phyloP scores from a whole-genome alignment of 2,797 vertebrate species.

The Malurus leucopterus region DNA sequence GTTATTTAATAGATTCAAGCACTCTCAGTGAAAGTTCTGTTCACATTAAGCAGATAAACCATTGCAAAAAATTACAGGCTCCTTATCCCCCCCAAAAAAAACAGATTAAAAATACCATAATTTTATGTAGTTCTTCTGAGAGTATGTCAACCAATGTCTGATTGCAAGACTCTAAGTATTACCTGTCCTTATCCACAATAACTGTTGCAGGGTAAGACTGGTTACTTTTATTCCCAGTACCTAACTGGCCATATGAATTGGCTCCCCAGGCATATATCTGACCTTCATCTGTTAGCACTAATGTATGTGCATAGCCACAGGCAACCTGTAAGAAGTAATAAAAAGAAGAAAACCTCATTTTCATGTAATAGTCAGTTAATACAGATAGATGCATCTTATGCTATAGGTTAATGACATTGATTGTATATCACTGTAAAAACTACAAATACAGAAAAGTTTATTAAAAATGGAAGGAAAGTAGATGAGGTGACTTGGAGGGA shows the following conservation, averaged over 20 bases:
- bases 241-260: constrained; percentile 95
- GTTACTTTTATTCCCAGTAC: constrained; percentile 96
- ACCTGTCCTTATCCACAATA: constrained; percentile 94
- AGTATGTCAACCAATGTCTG: not conserved
- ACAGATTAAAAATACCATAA: not conserved
- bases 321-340: constrained; percentile 77
- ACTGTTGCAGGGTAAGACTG: constrained; percentile 88
- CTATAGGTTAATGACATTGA: not conserved
- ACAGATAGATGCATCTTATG: not conserved
- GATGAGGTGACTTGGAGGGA: not conserved
- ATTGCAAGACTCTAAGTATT: constrained; percentile 40
- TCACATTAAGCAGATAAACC: not conserved
- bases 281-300: constrained; percentile 94
- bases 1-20: not conserved
- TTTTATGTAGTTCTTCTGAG: not conserved
- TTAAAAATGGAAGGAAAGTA: not conserved
- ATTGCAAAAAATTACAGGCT: not conserved
- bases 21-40: not conserved
- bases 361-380: not conserved
- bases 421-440: not conserved
- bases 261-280: constrained; percentile 94
- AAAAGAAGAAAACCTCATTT: constrained; percentile 2
- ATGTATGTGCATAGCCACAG: constrained; percentile 94
- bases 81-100: not conserved
- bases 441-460: not conserved